Evolutionary conservation across 2,888 invertebrate species (phyloP).

Genomic region (Alsophila aescularia): DNA sequence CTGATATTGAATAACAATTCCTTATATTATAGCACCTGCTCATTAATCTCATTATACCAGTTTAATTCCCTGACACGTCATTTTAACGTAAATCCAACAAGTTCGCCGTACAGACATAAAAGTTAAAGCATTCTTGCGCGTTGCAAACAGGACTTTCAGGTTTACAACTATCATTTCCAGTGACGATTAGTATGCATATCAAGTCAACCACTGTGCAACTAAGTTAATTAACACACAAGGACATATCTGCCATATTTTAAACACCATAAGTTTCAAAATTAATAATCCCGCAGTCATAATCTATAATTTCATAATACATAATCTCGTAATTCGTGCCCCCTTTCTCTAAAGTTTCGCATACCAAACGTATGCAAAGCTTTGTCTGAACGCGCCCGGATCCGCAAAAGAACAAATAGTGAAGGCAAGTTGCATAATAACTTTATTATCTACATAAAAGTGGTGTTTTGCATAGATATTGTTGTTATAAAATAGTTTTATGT

Average conservation of each 20-base stretch:
- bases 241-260: conserved; percentile 4
- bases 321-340: background rate
- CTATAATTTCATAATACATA: too few species aligned
- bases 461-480: conserved; percentile 30
- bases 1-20: background rate
- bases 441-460: conserved; percentile 15
- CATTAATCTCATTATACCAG: conserved; percentile 12
- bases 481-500: conserved; percentile 19
- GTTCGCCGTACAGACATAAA: conserved; percentile 22
- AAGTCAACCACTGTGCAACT: conserved; percentile 24
- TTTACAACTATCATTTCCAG: conserved; percentile 24
- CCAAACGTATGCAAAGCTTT: conserved; percentile 15
- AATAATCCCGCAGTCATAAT: background rate
- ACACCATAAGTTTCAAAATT: background rate
- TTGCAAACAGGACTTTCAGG: conserved; percentile 32
- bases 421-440: conserved; percentile 31
- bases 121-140: conserved; percentile 17
- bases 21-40: conserved; percentile 4
- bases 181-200: conserved; percentile 28
- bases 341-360: conserved; percentile 6
- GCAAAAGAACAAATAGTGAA: conserved; percentile 22
- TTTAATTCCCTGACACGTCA: conserved; percentile 13
- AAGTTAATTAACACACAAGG: conserved; percentile 10
- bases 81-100: conserved; percentile 16
- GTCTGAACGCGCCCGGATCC: conserved; percentile 16